Percentiles rank a stretch among this genome's conserved stretches.
Conservation (phyloP, 2,888 invertebrate genomes). For the Spicauda simplicius region DNA sequence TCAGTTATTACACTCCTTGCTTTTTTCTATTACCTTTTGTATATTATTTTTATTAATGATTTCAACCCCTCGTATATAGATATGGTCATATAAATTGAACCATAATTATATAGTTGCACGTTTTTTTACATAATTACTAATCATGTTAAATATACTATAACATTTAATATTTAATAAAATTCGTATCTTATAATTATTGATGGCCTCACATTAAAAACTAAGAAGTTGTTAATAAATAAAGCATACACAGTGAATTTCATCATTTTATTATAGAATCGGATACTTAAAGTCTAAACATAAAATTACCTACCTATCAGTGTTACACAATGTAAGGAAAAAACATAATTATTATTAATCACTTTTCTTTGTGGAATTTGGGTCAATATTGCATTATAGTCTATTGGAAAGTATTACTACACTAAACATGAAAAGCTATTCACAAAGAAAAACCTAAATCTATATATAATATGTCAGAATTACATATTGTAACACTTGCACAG, state of each 20-base stretch:
- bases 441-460: slow-evolving; percentile 12
- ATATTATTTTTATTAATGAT: too few relatives aligned
- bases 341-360: slow-evolving; percentile 16
- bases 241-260: slow-evolving; percentile 63
- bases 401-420: neutral
- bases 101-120: too few relatives aligned
- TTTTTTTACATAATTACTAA: too few relatives aligned
- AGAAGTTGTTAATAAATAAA: slow-evolving; percentile 54
- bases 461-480: slow-evolving; percentile 13
- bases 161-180: too few relatives aligned
- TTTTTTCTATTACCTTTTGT: too few relatives aligned
- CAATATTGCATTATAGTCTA: slow-evolving; percentile 14
- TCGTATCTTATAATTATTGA: too few relatives aligned
- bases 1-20: too few relatives aligned
- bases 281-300: slow-evolving; percentile 67
- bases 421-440: slow-evolving; percentile 13
- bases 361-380: slow-evolving; percentile 14
- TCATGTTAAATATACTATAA: too few relatives aligned
- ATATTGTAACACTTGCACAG: slow-evolving; percentile 16
- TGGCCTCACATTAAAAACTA: neutral
- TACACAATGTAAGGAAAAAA: slow-evolving; percentile 22
- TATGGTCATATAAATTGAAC: neutral
- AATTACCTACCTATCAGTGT: slow-evolving; percentile 32
- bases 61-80: neutral
- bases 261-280: slow-evolving; percentile 71